Evolutionary conservation across 2,888 invertebrate genomes (phyloP), one percentile per base, ranked within the genome.

Genomic region (Parapristionchus giblindavisi): DNA sequence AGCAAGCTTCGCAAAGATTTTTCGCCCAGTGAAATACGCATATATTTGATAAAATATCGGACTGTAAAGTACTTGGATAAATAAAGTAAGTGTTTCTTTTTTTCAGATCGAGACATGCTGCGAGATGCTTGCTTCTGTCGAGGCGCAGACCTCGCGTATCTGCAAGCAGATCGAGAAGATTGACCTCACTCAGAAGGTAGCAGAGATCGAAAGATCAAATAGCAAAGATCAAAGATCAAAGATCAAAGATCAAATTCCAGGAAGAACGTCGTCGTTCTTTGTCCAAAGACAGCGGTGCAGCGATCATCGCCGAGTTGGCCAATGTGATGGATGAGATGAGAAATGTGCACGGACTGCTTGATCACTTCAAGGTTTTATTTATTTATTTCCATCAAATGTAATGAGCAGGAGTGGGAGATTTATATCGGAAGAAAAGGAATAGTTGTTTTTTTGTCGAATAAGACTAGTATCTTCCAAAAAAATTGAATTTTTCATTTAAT

Each of bases 151-250:
- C 8, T 77, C 78, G 11, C 65, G 87, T 24, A 77, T 87, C 17
- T 82, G 80, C 76, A 87, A 85, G 76, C 85, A 85, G 51, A 78
- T 87, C 48, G 87, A 88, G 72, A 86, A 84, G 77, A 78, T 87
- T 75, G 87, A 87, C 75, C 77, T 75, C 70, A 78, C 82, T 2
- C 85, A 85, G 56, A 84, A 84, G 81, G 81, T 63, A 38, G 63
- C 2, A 21, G 8, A 36, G 11, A 27, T 21, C 21, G 38, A 40
- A 17, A n/a, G 34, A 36, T 21, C n/a, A n/a, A n/a, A n/a, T n/a
- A n/a, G n/a, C n/a, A n/a, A n/a, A n/a, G n/a, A n/a, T n/a, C n/a
- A n/a, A n/a, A n/a, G n/a, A n/a, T n/a, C n/a, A n/a, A n/a, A n/a
- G n/a, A n/a, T n/a, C n/a, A n/a, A n/a, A n/a, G n/a, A n/a, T n/a